These are phyloP conservation scores for Calidris pygmaea DNA, from an alignment of 2,113 vertebrate genomes.

Conservation along the genomic window DNA sequence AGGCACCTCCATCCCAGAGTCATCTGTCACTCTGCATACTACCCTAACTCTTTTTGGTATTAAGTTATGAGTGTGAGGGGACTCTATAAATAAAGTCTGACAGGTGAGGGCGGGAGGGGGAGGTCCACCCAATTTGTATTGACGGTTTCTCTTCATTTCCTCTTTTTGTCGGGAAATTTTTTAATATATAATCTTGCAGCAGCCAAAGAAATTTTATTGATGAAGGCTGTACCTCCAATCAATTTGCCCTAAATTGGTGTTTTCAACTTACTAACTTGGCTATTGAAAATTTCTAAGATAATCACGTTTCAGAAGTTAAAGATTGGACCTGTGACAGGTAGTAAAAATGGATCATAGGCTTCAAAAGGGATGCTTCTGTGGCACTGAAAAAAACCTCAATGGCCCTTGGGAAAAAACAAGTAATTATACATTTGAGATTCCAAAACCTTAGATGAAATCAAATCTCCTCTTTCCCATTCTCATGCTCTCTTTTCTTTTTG, in stretches of 20 bases:
- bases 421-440: background rate
- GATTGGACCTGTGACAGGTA: background rate
- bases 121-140: background rate
- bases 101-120: background rate
- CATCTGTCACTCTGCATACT: background rate
- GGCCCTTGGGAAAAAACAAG: too few relatives aligned
- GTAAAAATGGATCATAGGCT: background rate
- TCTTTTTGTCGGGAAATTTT: background rate
- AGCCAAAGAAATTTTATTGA: background rate
- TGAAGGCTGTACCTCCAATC: background rate
- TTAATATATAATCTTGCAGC: background rate
- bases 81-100: background rate
- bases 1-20: background rate
- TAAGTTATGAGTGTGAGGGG: background rate
- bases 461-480: background rate
- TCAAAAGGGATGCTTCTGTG: background rate
- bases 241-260: background rate
- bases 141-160: background rate
- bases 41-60: background rate
- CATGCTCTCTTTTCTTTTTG: accelerated
- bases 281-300: background rate
- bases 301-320: background rate
- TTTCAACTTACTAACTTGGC: background rate
- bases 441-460: background rate
- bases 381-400: background rate